phyloP scores from a whole-genome alignment of 2,888 invertebrate species.

The Hylaea fasciaria region DNA sequence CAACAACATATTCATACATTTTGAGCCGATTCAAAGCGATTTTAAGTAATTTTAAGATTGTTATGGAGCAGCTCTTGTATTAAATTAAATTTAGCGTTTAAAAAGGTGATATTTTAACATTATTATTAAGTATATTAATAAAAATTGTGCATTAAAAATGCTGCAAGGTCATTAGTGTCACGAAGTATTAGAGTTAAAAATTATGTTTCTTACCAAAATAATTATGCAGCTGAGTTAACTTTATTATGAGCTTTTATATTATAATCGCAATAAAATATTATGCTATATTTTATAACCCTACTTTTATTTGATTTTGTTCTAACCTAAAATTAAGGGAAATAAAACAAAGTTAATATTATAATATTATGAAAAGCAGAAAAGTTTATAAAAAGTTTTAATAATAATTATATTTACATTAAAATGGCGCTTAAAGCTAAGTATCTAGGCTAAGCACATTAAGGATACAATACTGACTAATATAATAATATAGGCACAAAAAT shows the following conservation, averaged over 20 bases:
- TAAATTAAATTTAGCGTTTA: conserved; percentile 3
- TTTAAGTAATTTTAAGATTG: conserved; percentile 25
- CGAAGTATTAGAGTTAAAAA: conserved; percentile 23
- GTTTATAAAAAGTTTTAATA: conserved; percentile 6
- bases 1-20: background rate
- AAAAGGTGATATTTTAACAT: conserved; percentile 39
- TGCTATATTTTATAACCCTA: background rate
- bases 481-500: conserved; percentile 70
- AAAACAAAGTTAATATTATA: conserved; percentile 3
- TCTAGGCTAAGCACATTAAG: conserved; percentile 1
- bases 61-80: conserved; percentile 37
- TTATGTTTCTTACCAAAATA: conserved; percentile 31
- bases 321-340: background rate
- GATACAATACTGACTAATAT: conserved; percentile 66
- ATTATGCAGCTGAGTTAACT: conserved; percentile 14
- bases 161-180: conserved; percentile 44
- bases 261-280: conserved; percentile 17
- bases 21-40: no score
- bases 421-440: conserved; percentile 1
- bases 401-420: conserved; percentile 2
- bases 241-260: conserved; percentile 3
- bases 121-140: conserved; percentile 52
- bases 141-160: conserved; percentile 65
- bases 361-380: background rate
- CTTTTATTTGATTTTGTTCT: background rate